Percentiles rank a stretch among this genome's conserved stretches.
Conservation (phyloP, 2,113 vertebrate species). For the Paracanthobrama guichenoti region DNA sequence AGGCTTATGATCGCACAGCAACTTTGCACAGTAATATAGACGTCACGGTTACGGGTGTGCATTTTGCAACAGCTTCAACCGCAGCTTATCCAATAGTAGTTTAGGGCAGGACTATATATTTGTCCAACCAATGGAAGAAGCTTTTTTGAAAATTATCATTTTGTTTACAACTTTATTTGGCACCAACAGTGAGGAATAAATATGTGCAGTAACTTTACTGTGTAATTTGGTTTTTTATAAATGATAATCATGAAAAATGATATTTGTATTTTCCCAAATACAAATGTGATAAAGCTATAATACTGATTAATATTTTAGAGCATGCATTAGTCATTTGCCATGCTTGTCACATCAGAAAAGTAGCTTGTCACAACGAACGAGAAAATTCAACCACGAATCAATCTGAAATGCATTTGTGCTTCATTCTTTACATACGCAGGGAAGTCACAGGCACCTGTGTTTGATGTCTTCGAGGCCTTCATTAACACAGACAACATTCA, state of each 20-base stretch:
- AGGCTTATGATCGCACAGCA: not conserved
- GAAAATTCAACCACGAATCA: not conserved
- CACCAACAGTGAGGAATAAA: too few species aligned
- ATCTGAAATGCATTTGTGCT: not conserved
- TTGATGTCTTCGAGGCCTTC: slow-evolving; percentile 98
- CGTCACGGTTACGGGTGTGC: not conserved
- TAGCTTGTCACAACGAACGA: too few species aligned
- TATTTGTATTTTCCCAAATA: too few species aligned
- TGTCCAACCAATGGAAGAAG: not conserved
- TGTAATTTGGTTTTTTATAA: not conserved
- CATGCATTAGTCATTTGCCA: too few species aligned
- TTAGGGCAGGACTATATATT: not conserved
- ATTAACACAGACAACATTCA: slow-evolving; percentile 98
- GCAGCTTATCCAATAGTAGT: not conserved
- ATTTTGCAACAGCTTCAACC: not conserved
- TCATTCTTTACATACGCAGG: slow-evolving; percentile 70
- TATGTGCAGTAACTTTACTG: too few species aligned
- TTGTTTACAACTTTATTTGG: too few species aligned
- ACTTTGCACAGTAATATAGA: not conserved
- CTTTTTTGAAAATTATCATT: not conserved
- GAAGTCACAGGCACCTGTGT: slow-evolving; percentile 92
- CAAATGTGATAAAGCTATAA: too few species aligned
- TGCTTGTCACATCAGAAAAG: too few species aligned
- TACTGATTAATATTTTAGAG: too few species aligned
- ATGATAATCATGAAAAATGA: not conserved